Evolutionary conservation across 2,888 invertebrate species (phyloP).

Genomic region (Tetropium fuscum): DNA sequence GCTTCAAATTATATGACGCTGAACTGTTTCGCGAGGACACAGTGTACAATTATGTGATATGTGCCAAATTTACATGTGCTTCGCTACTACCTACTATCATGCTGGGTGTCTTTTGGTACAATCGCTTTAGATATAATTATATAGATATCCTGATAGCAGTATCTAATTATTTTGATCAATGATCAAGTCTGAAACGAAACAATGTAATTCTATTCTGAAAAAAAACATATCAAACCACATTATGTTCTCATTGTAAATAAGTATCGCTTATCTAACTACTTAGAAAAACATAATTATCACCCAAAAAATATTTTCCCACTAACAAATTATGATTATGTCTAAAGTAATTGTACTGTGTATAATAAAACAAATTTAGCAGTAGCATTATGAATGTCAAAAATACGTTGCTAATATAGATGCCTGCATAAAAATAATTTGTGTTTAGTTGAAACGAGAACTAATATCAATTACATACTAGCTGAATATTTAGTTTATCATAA

Average conservation of each 20-base stretch:
- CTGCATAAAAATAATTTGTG: constrained; percentile 37
- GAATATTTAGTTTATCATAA: constrained; percentile 27
- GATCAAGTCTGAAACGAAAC: no score
- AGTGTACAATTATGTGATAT: constrained; percentile 60
- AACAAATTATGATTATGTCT: no score
- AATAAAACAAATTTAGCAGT: constrained; percentile 40
- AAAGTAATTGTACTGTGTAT: constrained; percentile 36
- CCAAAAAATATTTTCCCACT: no score
- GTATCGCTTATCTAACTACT: no score
- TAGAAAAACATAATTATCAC: no score
- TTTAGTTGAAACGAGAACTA: constrained; percentile 30
- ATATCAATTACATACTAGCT: constrained; percentile 37
- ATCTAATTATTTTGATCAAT: no score
- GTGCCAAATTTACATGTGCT: constrained; percentile 65
- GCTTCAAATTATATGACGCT: constrained; percentile 58
- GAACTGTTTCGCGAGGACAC: constrained; percentile 53
- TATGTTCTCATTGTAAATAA: no score
- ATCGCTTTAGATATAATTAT: constrained; percentile 12
- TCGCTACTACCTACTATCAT: constrained; percentile 57
- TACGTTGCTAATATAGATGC: constrained; percentile 49
- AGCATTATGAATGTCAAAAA: constrained; percentile 51
- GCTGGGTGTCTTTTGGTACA: constrained; percentile 28
- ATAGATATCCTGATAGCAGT: no score
- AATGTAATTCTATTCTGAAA: no score
- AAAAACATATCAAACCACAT: no score